Evolutionary conservation across 1,140 invertebrate genomes (phyloP).

Genomic region (Rhagoletis zephyria): DNA sequence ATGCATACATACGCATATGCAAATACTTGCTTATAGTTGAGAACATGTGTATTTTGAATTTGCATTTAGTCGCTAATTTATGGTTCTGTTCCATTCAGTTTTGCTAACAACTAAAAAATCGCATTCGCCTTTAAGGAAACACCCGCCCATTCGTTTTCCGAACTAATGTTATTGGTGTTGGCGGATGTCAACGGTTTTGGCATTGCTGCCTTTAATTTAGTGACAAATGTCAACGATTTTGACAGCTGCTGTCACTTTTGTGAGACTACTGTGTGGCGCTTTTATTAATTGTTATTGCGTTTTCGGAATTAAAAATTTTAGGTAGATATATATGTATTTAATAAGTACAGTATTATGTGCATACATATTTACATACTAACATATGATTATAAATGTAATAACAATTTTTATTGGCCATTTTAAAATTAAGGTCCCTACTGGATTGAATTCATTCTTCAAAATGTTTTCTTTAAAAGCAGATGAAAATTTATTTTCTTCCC

Average conservation of each 20-base stretch:
- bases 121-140: neutral
- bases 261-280: neutral
- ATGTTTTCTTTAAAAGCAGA: neutral
- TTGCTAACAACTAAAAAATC: neutral
- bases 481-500: neutral
- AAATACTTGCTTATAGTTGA: neutral
- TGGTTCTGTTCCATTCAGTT: neutral
- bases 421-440: too few species aligned
- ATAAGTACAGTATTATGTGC: too few species aligned
- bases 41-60: neutral
- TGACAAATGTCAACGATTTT: slow-evolving; percentile 24
- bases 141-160: neutral
- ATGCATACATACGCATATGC: neutral
- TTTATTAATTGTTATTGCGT: neutral
- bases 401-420: too few species aligned
- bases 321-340: too few species aligned
- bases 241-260: slow-evolving; percentile 36
- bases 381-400: too few species aligned
- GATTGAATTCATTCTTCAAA: too few species aligned
- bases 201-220: slow-evolving; percentile 9
- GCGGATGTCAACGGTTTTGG: slow-evolving; percentile 8
- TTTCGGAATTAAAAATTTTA: neutral
- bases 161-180: slow-evolving; percentile 9
- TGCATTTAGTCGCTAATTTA: slow-evolving; percentile 17
- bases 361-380: too few species aligned